Conservation (phyloP, 1,140 invertebrate species). For the honey bee (Apis mellifera) region Amel_HAv3.1 CM009936.2:3478001-3478500, state of each 20-base stretch:
- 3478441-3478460: no score
- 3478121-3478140: not conserved
- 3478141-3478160: not conserved
- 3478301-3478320: not conserved
- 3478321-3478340: not conserved
- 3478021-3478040: conserved; percentile 44
- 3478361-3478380: no score
- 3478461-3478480: no score
- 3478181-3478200: not conserved
- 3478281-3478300: not conserved
- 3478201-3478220: conserved; percentile 11
- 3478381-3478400: not conserved
- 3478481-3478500: no score
- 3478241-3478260: not conserved
- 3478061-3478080: conserved; percentile 29
- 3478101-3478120: not conserved
- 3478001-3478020: conserved; percentile 48
- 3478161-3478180: not conserved
- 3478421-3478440: no score
- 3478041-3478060: conserved; percentile 18
- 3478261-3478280: conserved; percentile 12
- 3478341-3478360: not conserved
- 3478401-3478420: no score
- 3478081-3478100: not conserved
- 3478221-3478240: conserved; percentile 5